A percentile compares a stretch with the other conserved stretches of the same genome.
Conservation (phyloP, 2,797 vertebrate species). For the Ptychadena robeensis region DNA sequence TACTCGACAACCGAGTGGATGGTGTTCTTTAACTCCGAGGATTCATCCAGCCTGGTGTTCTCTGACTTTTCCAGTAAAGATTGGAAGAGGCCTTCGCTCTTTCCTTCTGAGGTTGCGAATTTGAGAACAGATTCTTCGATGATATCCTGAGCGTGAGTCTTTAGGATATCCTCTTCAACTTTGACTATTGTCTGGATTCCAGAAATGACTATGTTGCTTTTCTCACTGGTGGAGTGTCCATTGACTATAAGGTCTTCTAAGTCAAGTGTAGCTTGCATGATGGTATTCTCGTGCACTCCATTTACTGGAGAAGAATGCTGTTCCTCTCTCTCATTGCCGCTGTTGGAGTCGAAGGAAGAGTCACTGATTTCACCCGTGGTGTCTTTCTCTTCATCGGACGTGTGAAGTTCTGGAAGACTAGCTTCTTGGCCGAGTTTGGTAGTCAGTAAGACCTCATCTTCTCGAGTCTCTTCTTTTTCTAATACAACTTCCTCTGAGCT, state of each 20-base stretch:
- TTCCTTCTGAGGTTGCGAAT: conserved; percentile 34
- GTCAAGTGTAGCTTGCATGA: conserved; percentile 17
- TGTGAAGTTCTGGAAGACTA: neutral
- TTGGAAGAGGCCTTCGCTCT: conserved; percentile 48
- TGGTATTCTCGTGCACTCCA: conserved; percentile 11
- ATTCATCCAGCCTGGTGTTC: conserved; percentile 8
- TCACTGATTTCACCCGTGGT: conserved; percentile 5
- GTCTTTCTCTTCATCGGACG: conserved; percentile 23
- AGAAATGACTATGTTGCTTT: conserved; percentile 33
- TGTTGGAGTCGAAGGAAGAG: conserved; percentile 13
- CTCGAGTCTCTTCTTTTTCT: neutral
- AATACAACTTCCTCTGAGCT: neutral
- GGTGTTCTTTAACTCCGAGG: neutral
- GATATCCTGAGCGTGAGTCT: neutral
- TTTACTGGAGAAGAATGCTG: conserved; percentile 21
- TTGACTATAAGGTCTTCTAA: conserved; percentile 13
- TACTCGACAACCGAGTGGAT: neutral
- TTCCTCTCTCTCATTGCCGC: conserved; percentile 1
- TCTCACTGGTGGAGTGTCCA: conserved; percentile 16
- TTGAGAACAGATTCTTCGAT: conserved; percentile 36
- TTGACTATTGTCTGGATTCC: conserved; percentile 16
- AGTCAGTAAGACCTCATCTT: neutral
- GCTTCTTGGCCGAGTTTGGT: neutral
- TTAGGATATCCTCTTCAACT: conserved; percentile 7
- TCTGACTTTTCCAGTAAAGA: conserved; percentile 36